A percentile compares a stretch with the other conserved stretches of the same genome.
Evolutionary conservation across 2,888 invertebrate species (phyloP).

Genomic region (Epirrhoe tristata): DNA sequence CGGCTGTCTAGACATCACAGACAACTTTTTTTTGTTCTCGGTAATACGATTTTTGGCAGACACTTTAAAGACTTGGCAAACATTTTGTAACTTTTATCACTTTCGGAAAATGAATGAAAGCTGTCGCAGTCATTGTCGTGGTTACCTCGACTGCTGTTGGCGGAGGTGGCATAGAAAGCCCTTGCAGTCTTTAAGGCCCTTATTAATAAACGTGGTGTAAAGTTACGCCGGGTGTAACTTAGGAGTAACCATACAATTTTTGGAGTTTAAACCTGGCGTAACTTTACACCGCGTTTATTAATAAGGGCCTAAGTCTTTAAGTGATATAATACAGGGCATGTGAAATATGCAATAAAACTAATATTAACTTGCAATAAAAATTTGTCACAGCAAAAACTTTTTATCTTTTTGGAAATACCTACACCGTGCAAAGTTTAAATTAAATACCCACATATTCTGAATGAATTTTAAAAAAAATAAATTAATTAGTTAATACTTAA

Average conservation of each 20-base stretch:
- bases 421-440: too few species aligned
- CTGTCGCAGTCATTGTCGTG: constrained; percentile 66
- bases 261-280: too few species aligned
- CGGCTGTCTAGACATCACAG: constrained; percentile 75
- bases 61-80: constrained; percentile 77
- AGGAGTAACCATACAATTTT: too few species aligned
- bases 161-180: constrained; percentile 51
- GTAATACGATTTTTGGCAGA: constrained; percentile 82
- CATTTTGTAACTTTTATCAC: constrained; percentile 70
- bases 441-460: too few species aligned
- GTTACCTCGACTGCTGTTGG: constrained; percentile 41
- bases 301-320: too few species aligned
- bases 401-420: too few species aligned
- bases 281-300: too few species aligned
- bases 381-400: background rate
- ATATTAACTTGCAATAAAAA: too few species aligned
- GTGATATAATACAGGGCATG: constrained; percentile 47
- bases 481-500: too few species aligned
- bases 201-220: too few species aligned
- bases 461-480: too few species aligned
- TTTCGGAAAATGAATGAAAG: constrained; percentile 81
- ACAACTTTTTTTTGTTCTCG: constrained; percentile 74
- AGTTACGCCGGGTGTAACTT: too few species aligned
- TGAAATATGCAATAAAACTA: background rate
- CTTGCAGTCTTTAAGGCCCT: constrained; percentile 53